phyloP scores from a whole-genome alignment of 2,888 invertebrate species.

The Xestobium rufovillosum region DNA sequence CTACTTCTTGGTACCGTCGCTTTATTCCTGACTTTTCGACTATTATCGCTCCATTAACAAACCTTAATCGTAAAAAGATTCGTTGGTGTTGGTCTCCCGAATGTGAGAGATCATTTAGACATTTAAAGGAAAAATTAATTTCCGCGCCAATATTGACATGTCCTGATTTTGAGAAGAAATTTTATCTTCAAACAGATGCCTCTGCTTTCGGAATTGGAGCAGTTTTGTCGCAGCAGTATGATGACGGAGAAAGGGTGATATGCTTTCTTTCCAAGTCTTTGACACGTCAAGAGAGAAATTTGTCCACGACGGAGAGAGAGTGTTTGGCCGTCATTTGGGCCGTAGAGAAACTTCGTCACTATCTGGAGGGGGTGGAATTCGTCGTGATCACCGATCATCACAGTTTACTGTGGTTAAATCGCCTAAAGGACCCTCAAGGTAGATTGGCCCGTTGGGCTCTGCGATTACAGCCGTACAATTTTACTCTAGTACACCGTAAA shows the following conservation, averaged over 20 bases:
- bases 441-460: slow-evolving; percentile 15
- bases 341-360: slow-evolving; percentile 15
- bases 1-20: slow-evolving; percentile 14
- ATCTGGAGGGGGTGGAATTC: slow-evolving; percentile 15
- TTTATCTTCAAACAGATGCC: too few relatives aligned
- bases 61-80: too few relatives aligned
- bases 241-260: slow-evolving; percentile 12
- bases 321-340: slow-evolving; percentile 16
- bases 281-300: slow-evolving; percentile 16
- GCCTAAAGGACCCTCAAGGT: slow-evolving; percentile 13
- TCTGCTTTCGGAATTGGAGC: slow-evolving; percentile 20
- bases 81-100: too few relatives aligned
- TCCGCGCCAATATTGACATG: too few relatives aligned
- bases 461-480: slow-evolving; percentile 11
- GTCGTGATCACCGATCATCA: slow-evolving; percentile 17
- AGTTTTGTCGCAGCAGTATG: slow-evolving; percentile 11
- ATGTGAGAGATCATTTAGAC: too few relatives aligned
- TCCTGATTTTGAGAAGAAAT: too few relatives aligned
- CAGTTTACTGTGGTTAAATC: slow-evolving; percentile 12
- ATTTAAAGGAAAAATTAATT: too few relatives aligned
- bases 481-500: slow-evolving; percentile 15
- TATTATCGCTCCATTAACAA: slow-evolving; percentile 10
- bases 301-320: slow-evolving; percentile 16
- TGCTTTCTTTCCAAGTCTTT: too few relatives aligned
- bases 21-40: slow-evolving; percentile 14